Evolutionary conservation across 2,797 vertebrate genomes (phyloP), one percentile per base, ranked within the genome.

Genomic region (Myotis findleyi): DNA sequence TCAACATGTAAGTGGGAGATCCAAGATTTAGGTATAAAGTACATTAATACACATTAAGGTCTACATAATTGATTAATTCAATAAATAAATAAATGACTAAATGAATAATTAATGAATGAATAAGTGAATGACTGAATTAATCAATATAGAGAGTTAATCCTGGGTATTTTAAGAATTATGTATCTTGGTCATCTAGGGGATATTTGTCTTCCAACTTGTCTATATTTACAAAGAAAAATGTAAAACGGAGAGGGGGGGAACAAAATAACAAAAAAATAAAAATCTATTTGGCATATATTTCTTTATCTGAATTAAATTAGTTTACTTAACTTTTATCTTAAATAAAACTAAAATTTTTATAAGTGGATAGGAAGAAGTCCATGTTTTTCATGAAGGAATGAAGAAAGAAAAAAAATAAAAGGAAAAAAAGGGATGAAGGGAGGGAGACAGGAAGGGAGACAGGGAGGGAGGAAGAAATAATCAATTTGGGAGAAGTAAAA

Each of bases 111-210:
- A 76, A 53, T 44, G 23, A 90, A 66, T 86, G 41, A 71, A 57
- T 51, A 79, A 49, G n/a, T 33, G 13, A 87, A 59, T 64, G 66
- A 75, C 3, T 59, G 6, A 81, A 55, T 66, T 20, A 80, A n/a
- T 84, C 36, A 69, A 49, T 77, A 25, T 2, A 59, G 38, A 25
- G 5, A 53, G 38, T 25, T 38, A 41, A 20, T 57, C 27, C 7
- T 51, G 10, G n/a, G 0, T 82, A 38, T 89, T 96, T 91, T 92
- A 85, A 93, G 68, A 92, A 75, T 77, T 66, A 36, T 49, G 2
- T 86, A 73, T 69, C 18, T 80, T 55, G 21, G 10, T 57, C 16
- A 80, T 73, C 62, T 16, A 72, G 5, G 10, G 91, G 23, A 17
- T 41, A 62, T 21, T 2, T 55, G 0, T 85, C 38, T 76, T 79